These are phyloP conservation scores for Theretra japonica DNA, from an alignment of 2,888 invertebrate genomes.

Conservation along the genomic window DNA sequence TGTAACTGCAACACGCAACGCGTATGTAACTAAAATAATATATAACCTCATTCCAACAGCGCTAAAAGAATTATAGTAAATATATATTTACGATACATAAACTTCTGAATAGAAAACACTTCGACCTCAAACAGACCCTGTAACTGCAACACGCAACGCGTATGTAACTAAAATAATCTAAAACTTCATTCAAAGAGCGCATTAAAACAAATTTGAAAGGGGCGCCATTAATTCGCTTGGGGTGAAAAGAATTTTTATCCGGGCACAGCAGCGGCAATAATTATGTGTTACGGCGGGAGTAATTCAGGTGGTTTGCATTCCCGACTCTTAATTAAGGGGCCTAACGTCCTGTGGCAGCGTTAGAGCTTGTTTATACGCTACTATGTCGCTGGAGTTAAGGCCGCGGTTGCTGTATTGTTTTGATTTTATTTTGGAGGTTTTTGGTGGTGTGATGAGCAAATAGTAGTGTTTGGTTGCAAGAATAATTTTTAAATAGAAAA, in stretches of 20 bases:
- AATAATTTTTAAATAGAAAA: no score
- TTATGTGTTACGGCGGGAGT: constrained; percentile 44
- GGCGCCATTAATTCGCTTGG: constrained; percentile 29
- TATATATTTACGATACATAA: neutral
- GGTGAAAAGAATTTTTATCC: constrained; percentile 36
- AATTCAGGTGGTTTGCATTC: constrained; percentile 48
- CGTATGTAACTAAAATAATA: no score
- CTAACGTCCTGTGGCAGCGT: constrained; percentile 51
- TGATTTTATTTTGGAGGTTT: neutral
- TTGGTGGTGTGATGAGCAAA: neutral
- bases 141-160: neutral
- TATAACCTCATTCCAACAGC: neutral
- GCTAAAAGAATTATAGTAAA: neutral
- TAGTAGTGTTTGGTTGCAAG: no score
- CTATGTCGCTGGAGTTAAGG: constrained; percentile 47
- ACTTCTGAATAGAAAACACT: neutral
- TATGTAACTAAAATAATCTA: neutral
- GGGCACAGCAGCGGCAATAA: constrained; percentile 43
- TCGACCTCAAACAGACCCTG: neutral
- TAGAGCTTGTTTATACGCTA: constrained; percentile 58
- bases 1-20: no score
- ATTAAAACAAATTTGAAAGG: constrained; percentile 25
- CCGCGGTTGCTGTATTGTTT: neutral
- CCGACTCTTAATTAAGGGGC: constrained; percentile 57
- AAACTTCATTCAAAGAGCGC: neutral